Evolutionary conservation across 2,888 invertebrate species (phyloP), one percentile per base, ranked within the genome.

Genomic region (Mellilla xanthometata): DNA sequence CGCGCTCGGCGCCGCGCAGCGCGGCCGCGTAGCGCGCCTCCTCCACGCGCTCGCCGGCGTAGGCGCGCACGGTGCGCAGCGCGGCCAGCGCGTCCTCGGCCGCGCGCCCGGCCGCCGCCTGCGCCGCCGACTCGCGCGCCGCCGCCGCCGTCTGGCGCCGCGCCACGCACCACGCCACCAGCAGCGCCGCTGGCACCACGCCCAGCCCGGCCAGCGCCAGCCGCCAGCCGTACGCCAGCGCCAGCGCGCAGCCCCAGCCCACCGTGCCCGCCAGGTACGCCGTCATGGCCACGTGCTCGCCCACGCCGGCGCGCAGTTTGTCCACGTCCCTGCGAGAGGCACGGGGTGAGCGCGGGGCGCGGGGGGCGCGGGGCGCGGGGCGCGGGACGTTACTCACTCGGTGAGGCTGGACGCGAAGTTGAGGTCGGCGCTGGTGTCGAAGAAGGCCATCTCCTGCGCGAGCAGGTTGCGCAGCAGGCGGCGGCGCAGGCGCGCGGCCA

Each of bases 151-250:
- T 92, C 63, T 94, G 94, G 65, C 19, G 36, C n/a, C 36, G 36
- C 19, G 36, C 28, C 28, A 28, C 36, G 11, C 19, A 8, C 36
- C 28, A 28, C 19, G 28, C 19, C 11, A 36, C 12, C 8, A 12
- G n/a, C 28, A 19, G 22, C 11, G 30, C 22, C 22, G 12, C 12
- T 0, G 97, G 97, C 38, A 95, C 94, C 10, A 95, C 92, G 8
- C 93, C 91, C 36, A 96, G 77, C 22, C 95, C 95, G 0, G 95
- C 94, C 12, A 96, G 79, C 0, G 97, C 95, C 31, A 97, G 84
- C 70, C 95, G 91, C 96, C 96, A 97, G 31, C 96, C 96, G 67
- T 94, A 94, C 0, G 91, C 68, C 58, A 97, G 93, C 0, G 96
- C 94, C 13, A 94, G 91, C 1, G 91, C 76, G 28, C 94, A 89